Conservation (phyloP, 2,113 vertebrate genomes). For the Siniperca knerii region DNA sequence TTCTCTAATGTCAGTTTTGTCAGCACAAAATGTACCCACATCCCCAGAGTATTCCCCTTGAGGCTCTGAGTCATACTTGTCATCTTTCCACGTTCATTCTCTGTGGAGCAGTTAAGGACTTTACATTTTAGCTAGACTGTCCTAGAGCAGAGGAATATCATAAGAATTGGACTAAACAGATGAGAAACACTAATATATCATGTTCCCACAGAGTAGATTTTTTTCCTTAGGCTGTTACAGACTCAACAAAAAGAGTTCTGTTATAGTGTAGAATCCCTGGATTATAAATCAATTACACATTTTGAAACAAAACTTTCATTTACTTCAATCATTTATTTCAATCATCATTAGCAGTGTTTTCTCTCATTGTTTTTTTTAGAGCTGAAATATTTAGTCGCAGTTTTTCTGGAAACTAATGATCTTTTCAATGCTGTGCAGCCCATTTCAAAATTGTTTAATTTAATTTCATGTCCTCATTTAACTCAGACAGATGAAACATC, state of each 20-base stretch:
- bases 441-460: conserved; percentile 14
- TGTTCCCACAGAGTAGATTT: conserved; percentile 1
- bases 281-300: conserved; percentile 20
- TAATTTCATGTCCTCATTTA: conserved; percentile 24
- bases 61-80: conserved; percentile 38
- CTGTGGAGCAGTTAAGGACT: conserved; percentile 29
- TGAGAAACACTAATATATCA: conserved; percentile 12
- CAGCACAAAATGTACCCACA: conserved; percentile 40
- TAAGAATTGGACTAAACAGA: neutral
- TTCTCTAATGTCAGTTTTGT: conserved; percentile 44
- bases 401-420: conserved; percentile 19
- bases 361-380: neutral
- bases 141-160: neutral
- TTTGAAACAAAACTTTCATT: neutral
- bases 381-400: conserved; percentile 18
- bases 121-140: conserved; percentile 36
- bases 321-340: neutral
- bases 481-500: conserved; percentile 7
- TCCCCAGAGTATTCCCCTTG: conserved; percentile 24
- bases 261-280: neutral
- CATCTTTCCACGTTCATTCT: conserved; percentile 38
- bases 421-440: neutral
- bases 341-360: conserved; percentile 29
- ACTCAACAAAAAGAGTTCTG: neutral
- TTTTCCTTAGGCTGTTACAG: conserved; percentile 9